Conservation (phyloP, 2,888 invertebrate species). For the Liopterus haemorrhoidalis region DNA sequence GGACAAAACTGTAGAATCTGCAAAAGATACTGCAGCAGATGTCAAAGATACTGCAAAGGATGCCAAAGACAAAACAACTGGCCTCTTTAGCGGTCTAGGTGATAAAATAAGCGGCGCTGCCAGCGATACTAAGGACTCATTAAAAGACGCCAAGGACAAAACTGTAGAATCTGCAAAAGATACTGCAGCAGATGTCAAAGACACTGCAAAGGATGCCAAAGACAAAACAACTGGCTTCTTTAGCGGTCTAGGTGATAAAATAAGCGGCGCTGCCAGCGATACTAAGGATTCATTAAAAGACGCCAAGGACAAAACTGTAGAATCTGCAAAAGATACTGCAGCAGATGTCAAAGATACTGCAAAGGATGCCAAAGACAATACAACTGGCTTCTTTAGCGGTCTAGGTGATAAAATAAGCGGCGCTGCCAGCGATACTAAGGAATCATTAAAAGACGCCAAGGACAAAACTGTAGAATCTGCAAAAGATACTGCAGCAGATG, state of each 20-base stretch:
- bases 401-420: slow-evolving; percentile 13
- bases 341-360: slow-evolving; percentile 21
- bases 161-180: too few species aligned
- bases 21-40: slow-evolving; percentile 19
- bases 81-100: too few species aligned
- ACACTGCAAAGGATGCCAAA: slow-evolving; percentile 42
- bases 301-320: not conserved
- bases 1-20: slow-evolving; percentile 14
- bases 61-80: slow-evolving; percentile 16
- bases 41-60: slow-evolving; percentile 20
- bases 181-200: slow-evolving; percentile 32
- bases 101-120: not conserved
- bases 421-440: slow-evolving; percentile 16
- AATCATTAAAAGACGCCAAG: slow-evolving; percentile 13
- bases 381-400: slow-evolving; percentile 26
- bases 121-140: too few species aligned
- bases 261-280: slow-evolving; percentile 13
- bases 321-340: slow-evolving; percentile 12
- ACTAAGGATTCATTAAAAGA: slow-evolving; percentile 10
- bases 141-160: too few species aligned
- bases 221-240: slow-evolving; percentile 39
- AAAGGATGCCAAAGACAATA: slow-evolving; percentile 32
- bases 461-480: slow-evolving; percentile 21
- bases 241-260: slow-evolving; percentile 26
- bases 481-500: slow-evolving; percentile 25